A percentile compares a stretch with the other conserved stretches of the same genome.
Conservation (phyloP, 2,888 invertebrate genomes). For the Chrysolina americana region DNA sequence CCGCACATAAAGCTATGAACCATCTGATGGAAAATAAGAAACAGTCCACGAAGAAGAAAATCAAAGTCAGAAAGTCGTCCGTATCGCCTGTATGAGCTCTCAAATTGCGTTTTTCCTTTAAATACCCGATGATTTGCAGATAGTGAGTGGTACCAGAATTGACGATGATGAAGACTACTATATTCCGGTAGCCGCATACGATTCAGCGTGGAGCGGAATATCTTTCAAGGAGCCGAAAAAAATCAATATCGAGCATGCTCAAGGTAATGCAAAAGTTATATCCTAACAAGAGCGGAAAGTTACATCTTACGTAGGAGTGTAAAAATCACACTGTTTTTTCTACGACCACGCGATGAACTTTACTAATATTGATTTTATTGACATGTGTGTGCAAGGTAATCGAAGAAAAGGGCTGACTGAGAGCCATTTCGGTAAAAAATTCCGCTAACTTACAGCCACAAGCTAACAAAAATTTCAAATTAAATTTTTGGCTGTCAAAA, state of each 20-base stretch:
- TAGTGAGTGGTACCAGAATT: constrained; percentile 8
- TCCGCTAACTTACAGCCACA: too few species aligned
- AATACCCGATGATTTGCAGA: constrained; percentile 4
- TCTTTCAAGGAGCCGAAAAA: constrained; percentile 33
- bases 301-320: too few species aligned
- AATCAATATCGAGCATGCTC: constrained; percentile 37
- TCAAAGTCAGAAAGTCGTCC: constrained; percentile 40
- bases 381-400: too few species aligned
- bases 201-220: constrained; percentile 48
- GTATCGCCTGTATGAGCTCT: not conserved
- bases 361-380: too few species aligned
- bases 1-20: not conserved
- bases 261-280: constrained; percentile 27
- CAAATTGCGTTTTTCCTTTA: not conserved
- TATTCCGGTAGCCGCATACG: constrained; percentile 43
- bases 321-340: too few species aligned
- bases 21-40: not conserved
- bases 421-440: too few species aligned
- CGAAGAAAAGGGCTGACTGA: too few species aligned
- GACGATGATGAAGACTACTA: constrained; percentile 39
- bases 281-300: too few species aligned
- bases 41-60: constrained; percentile 33
- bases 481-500: too few species aligned
- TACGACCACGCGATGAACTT: too few species aligned
- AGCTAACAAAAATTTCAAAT: too few species aligned